These are phyloP conservation scores for Actinia equina DNA, from an alignment of 64 coral and sea anemone genomes.

Conservation along the genomic window DNA sequence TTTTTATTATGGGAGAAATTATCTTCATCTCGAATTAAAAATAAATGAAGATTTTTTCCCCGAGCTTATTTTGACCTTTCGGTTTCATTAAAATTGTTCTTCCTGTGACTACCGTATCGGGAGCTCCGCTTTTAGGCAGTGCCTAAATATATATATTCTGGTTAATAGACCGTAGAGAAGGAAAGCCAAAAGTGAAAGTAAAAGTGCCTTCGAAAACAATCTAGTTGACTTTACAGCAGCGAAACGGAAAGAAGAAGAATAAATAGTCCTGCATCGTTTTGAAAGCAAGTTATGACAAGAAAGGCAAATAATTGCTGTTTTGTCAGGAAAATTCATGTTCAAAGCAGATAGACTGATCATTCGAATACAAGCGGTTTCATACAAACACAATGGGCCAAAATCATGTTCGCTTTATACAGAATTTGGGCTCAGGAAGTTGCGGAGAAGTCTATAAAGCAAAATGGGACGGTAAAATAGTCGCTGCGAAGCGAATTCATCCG, in stretches of 20 bases:
- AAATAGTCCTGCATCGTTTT: background rate
- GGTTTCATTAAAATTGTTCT: no score
- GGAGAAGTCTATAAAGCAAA: slow-evolving; percentile 24
- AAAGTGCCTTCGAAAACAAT: no score
- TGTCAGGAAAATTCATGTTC: background rate
- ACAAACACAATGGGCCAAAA: background rate
- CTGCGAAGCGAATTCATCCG: slow-evolving; percentile 27
- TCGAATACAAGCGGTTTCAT: no score
- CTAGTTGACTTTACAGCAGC: background rate
- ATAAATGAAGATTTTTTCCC: no score
- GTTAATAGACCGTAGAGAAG: no score
- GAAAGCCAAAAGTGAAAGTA: background rate
- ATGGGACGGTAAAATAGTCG: slow-evolving; percentile 19
- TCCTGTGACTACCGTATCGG: no score
- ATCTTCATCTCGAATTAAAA: no score
- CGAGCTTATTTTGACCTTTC: no score
- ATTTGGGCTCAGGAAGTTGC: slow-evolving; percentile 12
- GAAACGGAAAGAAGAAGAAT: background rate
- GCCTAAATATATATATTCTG: no score
- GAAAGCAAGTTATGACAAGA: background rate
- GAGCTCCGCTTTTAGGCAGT: no score
- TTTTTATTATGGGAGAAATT: no score
- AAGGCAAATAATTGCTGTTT: background rate
- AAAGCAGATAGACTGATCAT: background rate
- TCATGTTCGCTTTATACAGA: slow-evolving; percentile 15